These are phyloP conservation scores for Tupaia chinensis DNA, from an alignment of 2,113 vertebrate species.

Conservation along the genomic window DNA sequence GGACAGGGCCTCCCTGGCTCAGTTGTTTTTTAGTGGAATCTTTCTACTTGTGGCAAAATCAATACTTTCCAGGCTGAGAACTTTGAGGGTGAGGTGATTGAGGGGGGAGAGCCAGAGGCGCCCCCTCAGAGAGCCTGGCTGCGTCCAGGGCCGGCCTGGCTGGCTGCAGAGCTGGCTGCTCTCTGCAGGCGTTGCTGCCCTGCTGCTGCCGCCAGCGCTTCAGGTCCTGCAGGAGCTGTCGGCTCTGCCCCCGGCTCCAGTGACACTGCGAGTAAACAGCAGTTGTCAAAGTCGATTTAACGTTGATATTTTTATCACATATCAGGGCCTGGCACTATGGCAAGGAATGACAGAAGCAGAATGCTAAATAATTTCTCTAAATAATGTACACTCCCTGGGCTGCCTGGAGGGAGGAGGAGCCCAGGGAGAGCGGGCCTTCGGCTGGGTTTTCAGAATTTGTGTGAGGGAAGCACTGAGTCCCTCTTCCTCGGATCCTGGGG, in stretches of 20 bases:
- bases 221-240: constrained; percentile 61
- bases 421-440: background rate
- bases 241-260: constrained; percentile 58
- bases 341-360: constrained; percentile 75
- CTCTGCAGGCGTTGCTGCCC: background rate
- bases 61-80: background rate
- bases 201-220: background rate
- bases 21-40: background rate
- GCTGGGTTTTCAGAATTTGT: background rate
- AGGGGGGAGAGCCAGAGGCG: background rate
- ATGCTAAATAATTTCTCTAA: constrained; percentile 82
- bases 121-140: background rate
- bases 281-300: constrained; percentile 80
- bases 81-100: background rate
- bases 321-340: constrained; percentile 66
- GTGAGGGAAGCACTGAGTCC: background rate
- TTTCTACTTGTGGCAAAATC: background rate
- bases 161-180: background rate
- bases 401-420: constrained; percentile 63
- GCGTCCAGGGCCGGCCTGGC: background rate
- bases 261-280: constrained; percentile 67
- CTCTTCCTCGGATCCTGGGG: background rate
- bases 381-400: constrained; percentile 67
- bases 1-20: no score
- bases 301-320: constrained; percentile 82